Evolutionary conservation across 2,888 invertebrate genomes (phyloP).

Genomic region (Augochlorella aurata): DNA sequence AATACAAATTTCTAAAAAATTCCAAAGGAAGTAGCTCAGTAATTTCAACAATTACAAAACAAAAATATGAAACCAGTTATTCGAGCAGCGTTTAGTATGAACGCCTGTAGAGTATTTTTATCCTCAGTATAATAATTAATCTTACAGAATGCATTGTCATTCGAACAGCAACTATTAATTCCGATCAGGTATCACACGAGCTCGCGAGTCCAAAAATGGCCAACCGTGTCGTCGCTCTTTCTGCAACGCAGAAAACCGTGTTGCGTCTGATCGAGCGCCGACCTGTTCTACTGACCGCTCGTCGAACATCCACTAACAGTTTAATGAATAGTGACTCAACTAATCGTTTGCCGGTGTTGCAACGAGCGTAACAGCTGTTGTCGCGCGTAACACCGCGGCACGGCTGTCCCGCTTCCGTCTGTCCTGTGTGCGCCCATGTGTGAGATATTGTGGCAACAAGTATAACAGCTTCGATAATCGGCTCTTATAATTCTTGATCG

Average conservation of each 20-base stretch:
- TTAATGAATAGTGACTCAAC: not conserved
- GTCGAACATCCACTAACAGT: not conserved
- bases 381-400: not conserved
- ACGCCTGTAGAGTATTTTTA: too few species aligned
- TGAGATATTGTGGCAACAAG: not conserved
- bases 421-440: not conserved
- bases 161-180: too few species aligned
- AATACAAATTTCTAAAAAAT: too few species aligned
- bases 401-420: not conserved
- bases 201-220: not conserved
- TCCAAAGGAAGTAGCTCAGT: too few species aligned
- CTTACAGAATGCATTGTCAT: too few species aligned
- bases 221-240: not conserved
- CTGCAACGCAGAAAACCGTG: not conserved
- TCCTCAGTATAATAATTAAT: too few species aligned
- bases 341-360: conserved; percentile 15
- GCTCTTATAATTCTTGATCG: not conserved
- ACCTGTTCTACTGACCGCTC: not conserved
- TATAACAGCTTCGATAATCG: not conserved
- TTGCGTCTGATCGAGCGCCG: conserved; percentile 16
- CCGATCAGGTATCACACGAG: too few species aligned
- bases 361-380: conserved; percentile 1
- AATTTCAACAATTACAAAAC: too few species aligned
- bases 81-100: too few species aligned
- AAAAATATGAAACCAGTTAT: too few species aligned